A percentile compares a stretch with the other conserved stretches of the same genome.
phyloP scores from a whole-genome alignment of 2,888 invertebrate species.

The Pollenia griseotomentosa region DNA sequence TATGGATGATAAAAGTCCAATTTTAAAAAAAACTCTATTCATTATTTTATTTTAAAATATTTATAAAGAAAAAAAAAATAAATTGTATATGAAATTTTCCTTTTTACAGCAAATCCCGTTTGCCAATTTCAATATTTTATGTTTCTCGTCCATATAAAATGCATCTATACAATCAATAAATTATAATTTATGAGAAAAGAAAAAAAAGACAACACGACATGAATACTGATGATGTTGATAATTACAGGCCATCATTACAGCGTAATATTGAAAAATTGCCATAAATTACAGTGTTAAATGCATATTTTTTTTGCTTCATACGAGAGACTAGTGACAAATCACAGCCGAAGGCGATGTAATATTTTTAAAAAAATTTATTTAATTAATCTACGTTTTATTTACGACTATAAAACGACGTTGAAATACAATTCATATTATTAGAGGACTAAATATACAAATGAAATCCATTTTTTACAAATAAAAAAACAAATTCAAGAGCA shows the following conservation, averaged over 20 bases:
- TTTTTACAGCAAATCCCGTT: constrained; percentile 18
- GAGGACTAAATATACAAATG: constrained; percentile 11
- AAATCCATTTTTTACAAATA: not conserved
- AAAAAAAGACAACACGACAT: constrained; percentile 53
- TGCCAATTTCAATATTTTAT: not conserved
- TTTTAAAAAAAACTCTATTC: too few relatives aligned
- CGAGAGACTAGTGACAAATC: constrained; percentile 70
- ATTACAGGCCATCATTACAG: constrained; percentile 71
- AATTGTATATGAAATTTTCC: too few relatives aligned
- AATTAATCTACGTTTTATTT: constrained; percentile 48
- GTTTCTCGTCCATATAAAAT: not conserved
- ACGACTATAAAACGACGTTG: not conserved
- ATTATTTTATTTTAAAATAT: not conserved
- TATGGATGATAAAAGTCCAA: not conserved
- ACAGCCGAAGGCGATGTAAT: constrained; percentile 58
- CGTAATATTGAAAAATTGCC: constrained; percentile 71
- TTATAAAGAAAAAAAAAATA: not conserved
- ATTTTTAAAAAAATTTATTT: constrained; percentile 41
- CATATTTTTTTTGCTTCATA: constrained; percentile 38
- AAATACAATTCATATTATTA: constrained; percentile 37
- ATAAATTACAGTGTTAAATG: constrained; percentile 71
- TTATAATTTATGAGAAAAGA: constrained; percentile 49
- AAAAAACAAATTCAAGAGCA: not conserved
- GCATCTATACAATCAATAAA: constrained; percentile 52
- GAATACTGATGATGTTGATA: constrained; percentile 67